Base-by-base conservation (phyloP, 2,113 vertebrate species). In the Ahaetulla prasina region DNA sequence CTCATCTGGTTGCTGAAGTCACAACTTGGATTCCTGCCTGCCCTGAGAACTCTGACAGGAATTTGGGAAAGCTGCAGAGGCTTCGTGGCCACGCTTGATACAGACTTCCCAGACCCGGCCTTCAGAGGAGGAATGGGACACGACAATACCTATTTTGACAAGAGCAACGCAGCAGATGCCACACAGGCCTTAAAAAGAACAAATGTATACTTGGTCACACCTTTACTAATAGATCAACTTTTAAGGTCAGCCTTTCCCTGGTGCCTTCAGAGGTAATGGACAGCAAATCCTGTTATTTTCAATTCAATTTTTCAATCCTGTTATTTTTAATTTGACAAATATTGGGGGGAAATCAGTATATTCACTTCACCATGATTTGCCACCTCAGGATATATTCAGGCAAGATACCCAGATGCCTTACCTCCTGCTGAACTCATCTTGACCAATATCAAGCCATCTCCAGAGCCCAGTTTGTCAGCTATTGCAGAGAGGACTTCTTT, bases 391-490 rank as follows among this genome's bases (percentile, higher is more conserved):
- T 84, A 95, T 22, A 27, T 90, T 94, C 63, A 68, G 63, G 52
- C 91, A 88, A 50, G 93, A 88, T 43, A 94, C 89, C 50, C 14
- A 94, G 94, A 93, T 53, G 88, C 88, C 95, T 96, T 98, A 99
- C 99, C 99, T 99, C 99, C 99, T 92, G 99, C 98, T 0, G 99
- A 99, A 93, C 98, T 99, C 97, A 99, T 98, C 97, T 97, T 98
- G 85, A 99, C 98, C 49, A 99, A 97, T 93, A 99, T 97, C 94
- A 99, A 98, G 94, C 98, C 98, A 96, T 99, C 99, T 16, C 97
- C 98, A 68, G 99, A 99, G 90, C 99, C 98, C 96, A 99, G 98
- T 95, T 99, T 99, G 97, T 99, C 99, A 0, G 98, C 98, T 91
- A 99, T 98, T 0, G 99, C 98, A 0, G 97, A 92, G 93, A 99